Conservation (phyloP, 2,797 vertebrate genomes). For the Podarcis lilfordi region DNA sequence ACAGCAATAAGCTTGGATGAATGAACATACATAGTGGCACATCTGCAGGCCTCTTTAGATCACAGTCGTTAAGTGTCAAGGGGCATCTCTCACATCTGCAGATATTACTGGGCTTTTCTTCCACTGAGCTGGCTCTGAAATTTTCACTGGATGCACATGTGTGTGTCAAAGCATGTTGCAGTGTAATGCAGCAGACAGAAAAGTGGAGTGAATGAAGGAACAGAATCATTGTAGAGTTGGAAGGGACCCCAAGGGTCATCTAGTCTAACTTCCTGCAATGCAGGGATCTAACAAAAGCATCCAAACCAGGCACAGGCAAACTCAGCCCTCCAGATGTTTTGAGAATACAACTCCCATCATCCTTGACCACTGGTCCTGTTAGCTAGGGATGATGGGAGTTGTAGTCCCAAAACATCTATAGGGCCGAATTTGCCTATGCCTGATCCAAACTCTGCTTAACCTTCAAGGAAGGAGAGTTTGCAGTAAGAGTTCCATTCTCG, state of each 20-base stretch:
- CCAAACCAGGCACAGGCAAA: too few relatives aligned
- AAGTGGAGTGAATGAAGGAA: neutral
- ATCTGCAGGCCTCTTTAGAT: neutral
- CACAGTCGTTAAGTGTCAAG: neutral
- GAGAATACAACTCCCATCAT: too few relatives aligned
- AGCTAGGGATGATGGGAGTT: too few relatives aligned
- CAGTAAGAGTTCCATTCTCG: too few relatives aligned
- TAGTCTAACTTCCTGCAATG: too few relatives aligned
- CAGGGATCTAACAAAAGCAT: too few relatives aligned
- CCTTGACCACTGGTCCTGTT: too few relatives aligned
- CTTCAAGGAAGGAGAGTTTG: too few relatives aligned
- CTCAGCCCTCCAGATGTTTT: too few relatives aligned
- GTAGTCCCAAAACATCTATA: too few relatives aligned
- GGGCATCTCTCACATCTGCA: neutral
- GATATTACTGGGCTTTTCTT: neutral
- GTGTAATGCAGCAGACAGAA: neutral
- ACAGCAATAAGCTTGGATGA: neutral
- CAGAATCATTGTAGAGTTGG: neutral
- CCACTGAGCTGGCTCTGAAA: neutral
- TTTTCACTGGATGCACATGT: neutral
- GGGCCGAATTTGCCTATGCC: too few relatives aligned
- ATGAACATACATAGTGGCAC: neutral
- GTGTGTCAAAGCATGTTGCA: neutral
- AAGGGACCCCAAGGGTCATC: neutral
- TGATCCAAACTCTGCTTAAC: too few relatives aligned